A percentile compares a stretch with the other conserved stretches of the same genome.
These are phyloP conservation scores for Eubasilissa splendida DNA, from an alignment of 2,888 invertebrate species.

Conservation along the genomic window DNA sequence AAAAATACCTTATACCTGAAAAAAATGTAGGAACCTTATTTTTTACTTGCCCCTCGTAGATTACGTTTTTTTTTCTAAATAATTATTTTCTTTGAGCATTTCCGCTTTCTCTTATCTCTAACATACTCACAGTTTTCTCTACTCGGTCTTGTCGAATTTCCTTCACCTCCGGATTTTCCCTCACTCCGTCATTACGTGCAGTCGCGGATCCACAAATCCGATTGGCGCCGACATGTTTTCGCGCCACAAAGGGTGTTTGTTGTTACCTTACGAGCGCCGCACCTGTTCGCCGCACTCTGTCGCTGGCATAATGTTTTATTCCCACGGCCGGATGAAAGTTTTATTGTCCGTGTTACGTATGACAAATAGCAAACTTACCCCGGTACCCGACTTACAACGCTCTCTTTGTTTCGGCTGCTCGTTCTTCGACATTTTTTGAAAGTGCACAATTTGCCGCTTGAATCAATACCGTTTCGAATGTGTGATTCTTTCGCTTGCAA, in stretches of 20 bases:
- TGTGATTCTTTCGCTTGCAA: background rate
- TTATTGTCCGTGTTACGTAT: constrained; percentile 29
- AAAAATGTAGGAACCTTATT: too few relatives aligned
- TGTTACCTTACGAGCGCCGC: background rate
- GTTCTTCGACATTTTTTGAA: background rate
- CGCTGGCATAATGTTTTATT: constrained; percentile 30
- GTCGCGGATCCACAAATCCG: constrained; percentile 7
- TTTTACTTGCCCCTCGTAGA: too few relatives aligned
- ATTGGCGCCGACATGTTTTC: constrained; percentile 16
- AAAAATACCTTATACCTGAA: too few relatives aligned
- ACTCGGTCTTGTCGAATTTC: background rate
- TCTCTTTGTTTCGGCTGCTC: constrained; percentile 4
- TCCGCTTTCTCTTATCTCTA: too few relatives aligned
- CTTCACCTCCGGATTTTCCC: constrained; percentile 4
- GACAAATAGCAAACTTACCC: constrained; percentile 31
- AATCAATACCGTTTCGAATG: background rate
- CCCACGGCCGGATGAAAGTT: constrained; percentile 27
- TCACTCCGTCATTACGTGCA: constrained; percentile 12
- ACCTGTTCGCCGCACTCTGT: constrained; percentile 28
- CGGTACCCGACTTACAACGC: constrained; percentile 9
- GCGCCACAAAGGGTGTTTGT: constrained; percentile 18
- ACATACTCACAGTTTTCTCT: too few relatives aligned
- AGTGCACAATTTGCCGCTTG: constrained; percentile 4
- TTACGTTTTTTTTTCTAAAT: too few relatives aligned
- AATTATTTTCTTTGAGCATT: too few relatives aligned